Evolutionary conservation across 2,113 vertebrate genomes (phyloP), one percentile per base, ranked within the genome.

Genomic region (Brienomyrus longianalis): DNA sequence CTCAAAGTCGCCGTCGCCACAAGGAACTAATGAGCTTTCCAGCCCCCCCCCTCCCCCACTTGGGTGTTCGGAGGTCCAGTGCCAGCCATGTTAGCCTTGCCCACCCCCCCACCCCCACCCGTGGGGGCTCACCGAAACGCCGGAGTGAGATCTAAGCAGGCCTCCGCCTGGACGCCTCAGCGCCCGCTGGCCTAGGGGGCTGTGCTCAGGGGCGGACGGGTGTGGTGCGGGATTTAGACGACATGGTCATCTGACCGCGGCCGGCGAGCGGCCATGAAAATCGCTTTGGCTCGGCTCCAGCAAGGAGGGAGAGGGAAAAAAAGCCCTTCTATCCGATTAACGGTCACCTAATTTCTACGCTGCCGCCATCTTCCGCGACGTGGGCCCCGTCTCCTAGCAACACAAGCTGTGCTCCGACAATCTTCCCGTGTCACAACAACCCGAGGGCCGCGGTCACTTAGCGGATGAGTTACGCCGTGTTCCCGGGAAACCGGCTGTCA

Each of bases 21-120:
- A 83, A 89, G 74, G 74, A 89, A 51, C 88, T 89, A 89, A 89
- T 89, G 74, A 89, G 51, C 48, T 89, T 89, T 83, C 88, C 88
- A 83, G 23, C 77, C n/a, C 43, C 50, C 77, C 43, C 15, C 31
- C 39, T 11, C 66, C 13, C 17, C 27, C 47, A 19, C 51, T 54
- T 54, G 52, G 54, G 77, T n/a, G 35, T 89, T 62, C 45, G 35
- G 39, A 45, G 88, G 77, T 89, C 80, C 80, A 13, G 35, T 52
- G 77, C 51, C 88, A 45, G 51, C 70, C 17, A 52, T 11, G 88
- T 45, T 9, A 43, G 54, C 35, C 19, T 35, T 1, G 2, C 70
- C 50, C 51, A 3, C 5, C n/a, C 23, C 23, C 3, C 6, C n/a
- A 31, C 52, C 3, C 1, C 13, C 39, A 2, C 13, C 11, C 13